Percentiles rank a stretch among this genome's conserved stretches.
phyloP scores from a whole-genome alignment of 2,888 invertebrate species.

The Caenorhabditis uteleia region DNA sequence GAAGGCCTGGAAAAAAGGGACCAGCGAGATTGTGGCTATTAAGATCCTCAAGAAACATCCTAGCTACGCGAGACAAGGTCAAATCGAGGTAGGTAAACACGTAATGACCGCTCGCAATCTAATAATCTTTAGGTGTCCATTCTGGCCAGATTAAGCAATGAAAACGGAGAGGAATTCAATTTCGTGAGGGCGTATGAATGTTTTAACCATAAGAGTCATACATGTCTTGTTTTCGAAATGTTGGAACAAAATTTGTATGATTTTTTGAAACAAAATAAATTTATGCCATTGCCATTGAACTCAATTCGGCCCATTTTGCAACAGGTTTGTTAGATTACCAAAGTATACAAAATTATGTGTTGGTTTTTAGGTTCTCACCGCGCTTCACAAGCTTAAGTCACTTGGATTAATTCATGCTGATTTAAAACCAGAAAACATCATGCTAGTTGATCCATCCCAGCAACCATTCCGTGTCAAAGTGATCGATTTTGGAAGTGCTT shows the following conservation, averaged over 20 bases:
- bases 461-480: slow-evolving; percentile 97
- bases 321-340: slow-evolving; percentile 74
- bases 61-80: slow-evolving; percentile 98
- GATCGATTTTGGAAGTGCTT: slow-evolving; percentile 99
- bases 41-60: slow-evolving; percentile 99
- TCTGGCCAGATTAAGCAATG: slow-evolving; percentile 78
- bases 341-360: neutral
- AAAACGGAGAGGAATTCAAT: slow-evolving; percentile 99
- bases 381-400: slow-evolving; percentile 84
- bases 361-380: slow-evolving; percentile 79
- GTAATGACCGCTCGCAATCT: too few species aligned
- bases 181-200: slow-evolving; percentile 99
- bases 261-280: slow-evolving; percentile 99
- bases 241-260: slow-evolving; percentile 99
- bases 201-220: slow-evolving; percentile 95
- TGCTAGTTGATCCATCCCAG: slow-evolving; percentile 96
- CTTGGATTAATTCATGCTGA: slow-evolving; percentile 99
- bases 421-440: slow-evolving; percentile 99
- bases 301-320: slow-evolving; percentile 98
- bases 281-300: slow-evolving; percentile 95
- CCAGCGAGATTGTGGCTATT: slow-evolving; percentile 99
- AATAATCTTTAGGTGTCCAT: too few species aligned
- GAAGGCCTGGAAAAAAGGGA: slow-evolving; percentile 99
- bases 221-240: slow-evolving; percentile 93
- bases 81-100: too few species aligned